These are phyloP conservation scores for Myotis davidii DNA, from an alignment of 2,113 vertebrate species.

Conservation along the genomic window DNA sequence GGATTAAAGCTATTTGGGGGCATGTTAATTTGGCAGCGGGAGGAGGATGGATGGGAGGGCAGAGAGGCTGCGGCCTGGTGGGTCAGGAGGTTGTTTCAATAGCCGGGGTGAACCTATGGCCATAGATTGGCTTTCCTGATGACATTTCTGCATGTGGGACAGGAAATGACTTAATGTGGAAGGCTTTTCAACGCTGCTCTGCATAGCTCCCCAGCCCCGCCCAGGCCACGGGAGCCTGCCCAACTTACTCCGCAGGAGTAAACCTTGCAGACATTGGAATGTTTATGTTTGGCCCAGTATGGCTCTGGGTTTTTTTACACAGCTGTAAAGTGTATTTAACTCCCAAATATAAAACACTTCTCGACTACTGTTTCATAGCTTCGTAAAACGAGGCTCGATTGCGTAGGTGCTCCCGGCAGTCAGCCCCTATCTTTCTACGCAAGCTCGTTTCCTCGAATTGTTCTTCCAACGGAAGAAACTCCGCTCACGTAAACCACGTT, in stretches of 20 bases:
- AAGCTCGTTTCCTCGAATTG: slow-evolving; percentile 83
- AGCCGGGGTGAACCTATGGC: neutral
- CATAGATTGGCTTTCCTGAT: slow-evolving; percentile 41
- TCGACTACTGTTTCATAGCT: slow-evolving; percentile 83
- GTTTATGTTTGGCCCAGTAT: slow-evolving; percentile 80
- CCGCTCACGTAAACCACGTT: slow-evolving; percentile 48
- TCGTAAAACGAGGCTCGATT: slow-evolving; percentile 79
- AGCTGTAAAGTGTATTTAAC: slow-evolving; percentile 84
- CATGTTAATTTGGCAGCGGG: neutral
- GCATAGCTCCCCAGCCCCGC: neutral
- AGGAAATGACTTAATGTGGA: slow-evolving; percentile 48
- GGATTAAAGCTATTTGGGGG: neutral
- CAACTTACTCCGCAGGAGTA: neutral
- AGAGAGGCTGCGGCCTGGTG: neutral
- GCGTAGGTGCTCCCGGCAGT: slow-evolving; percentile 73
- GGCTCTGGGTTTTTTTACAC: slow-evolving; percentile 79
- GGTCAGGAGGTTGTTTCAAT: neutral
- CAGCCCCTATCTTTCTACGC: slow-evolving; percentile 82
- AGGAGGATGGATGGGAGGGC: neutral
- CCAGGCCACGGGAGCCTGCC: slow-evolving; percentile 53
- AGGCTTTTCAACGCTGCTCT: neutral
- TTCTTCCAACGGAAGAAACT: slow-evolving; percentile 15
- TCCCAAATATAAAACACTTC: slow-evolving; percentile 79
- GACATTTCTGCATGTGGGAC: neutral
- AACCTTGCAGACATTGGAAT: slow-evolving; percentile 56